Base-by-base conservation (phyloP, 2,797 vertebrate genomes). In the Microctenopoma steveboyesi region DNA sequence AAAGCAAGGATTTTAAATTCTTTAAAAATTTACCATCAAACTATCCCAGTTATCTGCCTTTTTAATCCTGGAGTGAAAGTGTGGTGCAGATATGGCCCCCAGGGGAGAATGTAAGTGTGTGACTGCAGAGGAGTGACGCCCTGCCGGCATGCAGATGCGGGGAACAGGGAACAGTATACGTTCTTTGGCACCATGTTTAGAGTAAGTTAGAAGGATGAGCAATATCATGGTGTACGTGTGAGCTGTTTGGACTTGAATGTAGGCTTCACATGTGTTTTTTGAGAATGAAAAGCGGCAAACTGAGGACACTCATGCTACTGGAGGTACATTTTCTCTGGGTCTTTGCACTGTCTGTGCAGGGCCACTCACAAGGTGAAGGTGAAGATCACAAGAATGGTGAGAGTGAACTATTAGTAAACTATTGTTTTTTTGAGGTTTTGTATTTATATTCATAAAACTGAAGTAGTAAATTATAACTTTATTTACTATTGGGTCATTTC, bases 101-200 rank as follows among this genome's bases (percentile, higher is more conserved):
- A 65, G 78, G 85, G 67, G 66, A 56, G 52, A 65, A 45, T 74
- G 67, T 73, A 60, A 73, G 65, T 62, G 63, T 69, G 48, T 64
- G 85, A 72, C 54, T 78, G 74, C 62, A 69, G 77, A 86, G 67
- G 57, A 87, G 79, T 66, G 89, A 88, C 87, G 88, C 83, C 89
- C 86, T 78, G 86, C 68, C 73, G 51, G 80, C 77, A 82, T 91
- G 92, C 93, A 94, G 93, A 93, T 94, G 93, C 93, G 64, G 67
- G 63, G 57, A 60, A 58, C 42, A 37, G 57, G 43, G 53, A 54
- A 30, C n/a, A 7, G 27, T 45, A 10, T 46, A 18, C 22, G 16
- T 18, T 58, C 50, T 55, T 39, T 78, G 61, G 48, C 62, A 33
- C 39, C 48, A 45, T 39, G 64, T 25, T 25, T 39, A 39, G 5